Conservation (phyloP, 1,140 invertebrate genomes). For the Drosophila melanica region DNA sequence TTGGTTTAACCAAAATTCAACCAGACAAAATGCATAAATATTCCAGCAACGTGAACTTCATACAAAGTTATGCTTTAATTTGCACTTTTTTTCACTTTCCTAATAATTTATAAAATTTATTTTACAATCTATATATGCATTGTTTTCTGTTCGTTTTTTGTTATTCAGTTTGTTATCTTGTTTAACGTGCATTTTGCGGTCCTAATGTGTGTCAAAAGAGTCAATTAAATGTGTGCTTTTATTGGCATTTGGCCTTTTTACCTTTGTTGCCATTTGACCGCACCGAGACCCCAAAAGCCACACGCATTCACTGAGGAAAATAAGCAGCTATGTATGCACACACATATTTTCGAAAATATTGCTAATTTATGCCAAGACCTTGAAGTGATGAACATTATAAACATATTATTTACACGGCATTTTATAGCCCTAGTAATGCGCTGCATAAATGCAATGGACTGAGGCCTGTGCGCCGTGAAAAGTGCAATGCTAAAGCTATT, state of each 20-base stretch:
- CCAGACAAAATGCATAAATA: conserved; percentile 67
- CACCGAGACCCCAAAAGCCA: conserved; percentile 4
- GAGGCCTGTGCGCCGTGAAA: conserved; percentile 10
- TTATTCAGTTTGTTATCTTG: background rate
- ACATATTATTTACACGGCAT: conserved; percentile 27
- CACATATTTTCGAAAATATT: conserved; percentile 17
- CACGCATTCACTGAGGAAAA: background rate
- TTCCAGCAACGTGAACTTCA: conserved; percentile 48
- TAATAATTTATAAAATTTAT: conserved; percentile 8
- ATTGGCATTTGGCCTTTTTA: conserved; percentile 52
- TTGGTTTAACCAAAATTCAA: conserved; percentile 53
- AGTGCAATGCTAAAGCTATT: conserved; percentile 69
- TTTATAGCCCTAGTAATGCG: conserved; percentile 24
- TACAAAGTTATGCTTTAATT: conserved; percentile 43
- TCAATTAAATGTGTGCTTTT: conserved; percentile 45
- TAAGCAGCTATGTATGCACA: background rate
- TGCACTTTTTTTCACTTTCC: conserved; percentile 23
- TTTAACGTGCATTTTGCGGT: conserved; percentile 17
- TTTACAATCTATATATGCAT: conserved; percentile 3
- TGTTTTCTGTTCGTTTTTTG: conserved; percentile 7
- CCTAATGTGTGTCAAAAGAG: conserved; percentile 47
- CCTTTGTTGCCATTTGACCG: conserved; percentile 20
- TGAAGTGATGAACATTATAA: conserved; percentile 19
- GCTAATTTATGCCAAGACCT: conserved; percentile 48
- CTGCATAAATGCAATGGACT: conserved; percentile 30